These are phyloP conservation scores for Hirtodrosophila trivittata DNA, from an alignment of 2,888 invertebrate species.

Conservation along the genomic window DNA sequence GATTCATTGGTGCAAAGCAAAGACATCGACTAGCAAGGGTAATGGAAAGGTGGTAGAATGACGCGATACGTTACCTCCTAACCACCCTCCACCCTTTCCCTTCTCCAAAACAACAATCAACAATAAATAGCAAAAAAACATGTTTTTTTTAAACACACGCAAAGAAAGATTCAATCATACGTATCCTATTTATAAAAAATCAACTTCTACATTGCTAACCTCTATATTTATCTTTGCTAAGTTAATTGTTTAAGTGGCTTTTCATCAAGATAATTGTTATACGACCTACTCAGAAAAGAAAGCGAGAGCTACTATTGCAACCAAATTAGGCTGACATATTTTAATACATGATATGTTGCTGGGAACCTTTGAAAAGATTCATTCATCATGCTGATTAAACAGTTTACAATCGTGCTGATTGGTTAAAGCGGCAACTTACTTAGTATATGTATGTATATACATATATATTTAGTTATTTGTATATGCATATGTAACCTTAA, in stretches of 20 bases:
- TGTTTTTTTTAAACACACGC: conserved; percentile 15
- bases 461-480: too few species aligned
- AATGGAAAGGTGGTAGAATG: conserved; percentile 49
- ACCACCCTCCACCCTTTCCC: conserved; percentile 12
- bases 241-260: too few species aligned
- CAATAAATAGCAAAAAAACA: conserved; percentile 18
- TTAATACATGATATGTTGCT: too few species aligned
- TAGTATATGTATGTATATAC: too few species aligned
- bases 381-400: too few species aligned
- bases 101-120: not conserved
- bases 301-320: conserved; percentile 26
- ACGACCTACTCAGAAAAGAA: conserved; percentile 34
- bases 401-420: too few species aligned
- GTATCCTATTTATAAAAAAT: conserved; percentile 30
- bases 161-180: conserved; percentile 8
- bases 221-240: conserved; percentile 5
- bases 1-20: conserved; percentile 38
- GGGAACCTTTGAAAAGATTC: not conserved
- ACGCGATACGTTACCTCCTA: conserved; percentile 37
- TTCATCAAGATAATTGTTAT: not conserved
- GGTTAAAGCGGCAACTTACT: too few species aligned
- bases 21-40: conserved; percentile 7
- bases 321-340: conserved; percentile 3
- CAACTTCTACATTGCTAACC: conserved; percentile 38
- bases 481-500: too few species aligned